Conservation (phyloP, 2,797 vertebrate genomes). For the Ciconia nigra region DNA sequence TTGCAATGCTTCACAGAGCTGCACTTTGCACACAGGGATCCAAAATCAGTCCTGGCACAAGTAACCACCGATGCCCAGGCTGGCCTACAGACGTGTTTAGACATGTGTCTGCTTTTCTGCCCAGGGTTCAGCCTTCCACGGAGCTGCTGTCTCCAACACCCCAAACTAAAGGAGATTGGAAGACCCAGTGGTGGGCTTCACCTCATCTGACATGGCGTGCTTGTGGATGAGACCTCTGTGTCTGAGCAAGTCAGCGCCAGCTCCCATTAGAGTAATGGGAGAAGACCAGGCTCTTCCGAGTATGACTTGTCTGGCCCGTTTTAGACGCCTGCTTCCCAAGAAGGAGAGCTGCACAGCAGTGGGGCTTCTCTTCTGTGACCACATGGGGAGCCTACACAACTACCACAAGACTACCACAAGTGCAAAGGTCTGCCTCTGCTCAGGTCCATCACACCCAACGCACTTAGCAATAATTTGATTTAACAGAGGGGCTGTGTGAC, state of each 20-base stretch:
- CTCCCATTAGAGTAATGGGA: background rate
- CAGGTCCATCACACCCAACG: accelerated
- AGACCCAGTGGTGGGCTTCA: background rate
- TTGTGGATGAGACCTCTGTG: background rate
- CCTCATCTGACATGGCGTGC: background rate
- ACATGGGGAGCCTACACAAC: accelerated
- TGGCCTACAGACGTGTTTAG: background rate
- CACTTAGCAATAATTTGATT: background rate
- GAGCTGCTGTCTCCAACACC: background rate
- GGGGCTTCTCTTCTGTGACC: background rate
- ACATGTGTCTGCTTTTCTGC: background rate
- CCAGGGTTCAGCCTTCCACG: background rate
- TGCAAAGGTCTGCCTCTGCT: background rate
- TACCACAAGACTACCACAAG: too few relatives aligned
- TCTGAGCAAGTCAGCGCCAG: background rate
- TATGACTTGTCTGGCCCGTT: background rate
- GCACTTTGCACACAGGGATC: background rate
- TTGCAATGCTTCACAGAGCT: background rate
- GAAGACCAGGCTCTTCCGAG: background rate
- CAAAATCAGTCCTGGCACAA: background rate
- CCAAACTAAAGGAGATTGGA: background rate
- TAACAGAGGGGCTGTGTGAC: background rate
- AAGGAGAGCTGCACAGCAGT: background rate
- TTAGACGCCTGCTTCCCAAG: background rate
- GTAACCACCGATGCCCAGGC: background rate